Conservation (phyloP, 2,888 invertebrate species). For the Linnaemya tessellans region DNA sequence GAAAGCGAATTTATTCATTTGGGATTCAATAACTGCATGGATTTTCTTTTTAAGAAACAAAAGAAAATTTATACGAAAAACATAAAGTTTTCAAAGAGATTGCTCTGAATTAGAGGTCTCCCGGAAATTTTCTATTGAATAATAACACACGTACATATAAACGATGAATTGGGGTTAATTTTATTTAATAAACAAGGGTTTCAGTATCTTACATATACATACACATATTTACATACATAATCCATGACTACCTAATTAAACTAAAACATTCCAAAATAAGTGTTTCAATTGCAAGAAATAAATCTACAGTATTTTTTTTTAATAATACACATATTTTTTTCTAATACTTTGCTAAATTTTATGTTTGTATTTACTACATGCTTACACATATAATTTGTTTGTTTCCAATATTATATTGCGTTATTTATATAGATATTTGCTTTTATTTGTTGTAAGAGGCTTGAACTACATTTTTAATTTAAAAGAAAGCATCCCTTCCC, state of each 20-base stretch:
- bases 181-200: constrained; percentile 60
- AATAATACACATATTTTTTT: constrained; percentile 27
- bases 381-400: constrained; percentile 1
- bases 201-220: constrained; percentile 70
- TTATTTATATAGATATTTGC: constrained; percentile 45
- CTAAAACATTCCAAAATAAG: constrained; percentile 65
- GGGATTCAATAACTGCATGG: constrained; percentile 39
- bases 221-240: constrained; percentile 57
- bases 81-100: constrained; percentile 45
- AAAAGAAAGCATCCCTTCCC: neutral
- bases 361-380: constrained; percentile 25
- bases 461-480: constrained; percentile 50
- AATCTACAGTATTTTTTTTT: constrained; percentile 61
- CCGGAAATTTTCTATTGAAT: constrained; percentile 9
- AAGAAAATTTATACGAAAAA: constrained; percentile 49
- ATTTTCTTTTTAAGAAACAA: constrained; percentile 56
- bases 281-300: constrained; percentile 59
- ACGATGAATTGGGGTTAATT: constrained; percentile 52
- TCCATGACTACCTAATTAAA: constrained; percentile 51
- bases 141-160: constrained; percentile 16
- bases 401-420: constrained; percentile 20
- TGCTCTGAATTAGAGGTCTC: constrained; percentile 46
- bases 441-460: constrained; percentile 65
- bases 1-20: constrained; percentile 36
- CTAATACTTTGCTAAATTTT: constrained; percentile 27